phyloP scores from a whole-genome alignment of 2,797 vertebrate genomes.

The Bryconaethiops microstoma region DNA sequence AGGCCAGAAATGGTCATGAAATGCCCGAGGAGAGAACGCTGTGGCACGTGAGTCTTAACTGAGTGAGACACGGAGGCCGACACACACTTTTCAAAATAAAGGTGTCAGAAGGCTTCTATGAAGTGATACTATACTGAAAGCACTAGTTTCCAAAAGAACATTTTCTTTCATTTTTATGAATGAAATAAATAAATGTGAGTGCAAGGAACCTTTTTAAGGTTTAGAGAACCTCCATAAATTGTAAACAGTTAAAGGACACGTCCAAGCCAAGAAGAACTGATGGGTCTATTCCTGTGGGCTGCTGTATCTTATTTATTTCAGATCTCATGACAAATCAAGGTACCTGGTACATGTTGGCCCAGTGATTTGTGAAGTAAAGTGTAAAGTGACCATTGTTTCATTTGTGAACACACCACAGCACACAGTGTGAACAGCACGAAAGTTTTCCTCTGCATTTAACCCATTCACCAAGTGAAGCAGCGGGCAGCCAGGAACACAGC shows the following conservation, averaged over 20 bases:
- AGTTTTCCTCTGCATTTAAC: no score
- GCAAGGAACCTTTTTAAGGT: no score
- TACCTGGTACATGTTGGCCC: background rate
- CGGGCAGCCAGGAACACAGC: no score
- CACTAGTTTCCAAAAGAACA: background rate
- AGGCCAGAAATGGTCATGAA: conserved; percentile 3
- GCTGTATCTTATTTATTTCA: background rate
- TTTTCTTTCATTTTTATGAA: background rate
- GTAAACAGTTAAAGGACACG: background rate
- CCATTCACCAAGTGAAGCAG: no score
- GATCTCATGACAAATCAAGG: background rate
- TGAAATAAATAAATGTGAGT: no score
- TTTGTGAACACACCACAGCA: no score
- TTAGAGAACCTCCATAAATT: no score
- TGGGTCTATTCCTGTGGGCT: background rate
- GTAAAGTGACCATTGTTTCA: no score
- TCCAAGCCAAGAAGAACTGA: no score
- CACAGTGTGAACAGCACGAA: no score
- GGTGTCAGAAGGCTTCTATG: background rate
- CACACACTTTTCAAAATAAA: background rate
- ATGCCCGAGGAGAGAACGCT: background rate
- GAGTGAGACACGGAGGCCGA: background rate
- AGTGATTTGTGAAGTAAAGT: background rate
- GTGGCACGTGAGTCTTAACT: background rate
- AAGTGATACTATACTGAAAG: no score